phyloP scores from a whole-genome alignment of 2,888 invertebrate genomes.

The Cheilosia scutellata region DNA sequence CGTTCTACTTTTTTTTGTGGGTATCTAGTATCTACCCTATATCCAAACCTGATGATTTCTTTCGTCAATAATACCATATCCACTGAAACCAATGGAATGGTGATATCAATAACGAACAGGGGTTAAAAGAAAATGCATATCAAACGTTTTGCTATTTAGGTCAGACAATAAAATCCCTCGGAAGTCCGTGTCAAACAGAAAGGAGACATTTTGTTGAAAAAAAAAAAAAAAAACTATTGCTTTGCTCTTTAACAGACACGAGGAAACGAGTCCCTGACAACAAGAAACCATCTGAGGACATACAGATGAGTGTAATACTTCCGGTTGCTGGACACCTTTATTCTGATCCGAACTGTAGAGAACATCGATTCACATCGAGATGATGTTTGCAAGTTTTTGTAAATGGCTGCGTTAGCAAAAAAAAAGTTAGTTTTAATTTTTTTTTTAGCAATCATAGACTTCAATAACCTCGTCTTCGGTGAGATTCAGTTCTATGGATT shows the following conservation, averaged over 20 bases:
- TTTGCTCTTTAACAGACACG: neutral
- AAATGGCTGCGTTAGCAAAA: conserved; percentile 3
- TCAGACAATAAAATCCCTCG: conserved; percentile 31
- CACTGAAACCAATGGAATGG: conserved; percentile 10
- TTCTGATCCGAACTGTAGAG: neutral
- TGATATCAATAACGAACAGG: conserved; percentile 13
- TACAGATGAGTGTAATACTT: conserved; percentile 28
- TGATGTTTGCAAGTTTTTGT: neutral
- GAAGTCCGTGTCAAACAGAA: conserved; percentile 24
- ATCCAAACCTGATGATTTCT: neutral
- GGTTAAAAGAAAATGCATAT: conserved; percentile 14
- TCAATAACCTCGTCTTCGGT: conserved; percentile 16
- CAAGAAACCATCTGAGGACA: conserved; percentile 17
- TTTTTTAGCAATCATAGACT: neutral
- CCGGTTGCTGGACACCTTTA: conserved; percentile 23
- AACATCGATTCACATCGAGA: neutral
- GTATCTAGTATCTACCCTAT: neutral
- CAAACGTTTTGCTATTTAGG: conserved; percentile 32
- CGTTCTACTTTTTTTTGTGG: neutral
- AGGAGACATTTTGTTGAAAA: neutral
- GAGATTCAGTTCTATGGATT: conserved; percentile 1
- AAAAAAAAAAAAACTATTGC: conserved; percentile 1
- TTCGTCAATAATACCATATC: conserved; percentile 17
- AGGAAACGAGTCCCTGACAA: conserved; percentile 14
- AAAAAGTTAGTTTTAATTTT: neutral